Percentiles rank a stretch among this genome's conserved stretches.
phyloP scores from a whole-genome alignment of 2,888 invertebrate genomes.

The Phalera bucephala region DNA sequence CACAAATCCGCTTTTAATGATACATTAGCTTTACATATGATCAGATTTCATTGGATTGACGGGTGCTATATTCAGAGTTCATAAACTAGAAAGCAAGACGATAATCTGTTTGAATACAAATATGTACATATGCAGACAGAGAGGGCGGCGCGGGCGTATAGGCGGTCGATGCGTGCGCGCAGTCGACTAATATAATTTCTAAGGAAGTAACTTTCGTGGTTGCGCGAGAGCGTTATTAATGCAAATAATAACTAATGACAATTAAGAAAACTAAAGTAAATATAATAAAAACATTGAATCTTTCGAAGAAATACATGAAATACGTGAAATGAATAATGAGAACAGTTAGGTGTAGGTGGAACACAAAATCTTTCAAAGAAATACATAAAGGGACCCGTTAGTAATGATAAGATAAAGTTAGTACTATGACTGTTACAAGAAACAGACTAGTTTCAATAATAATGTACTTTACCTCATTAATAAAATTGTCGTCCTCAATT shows the following conservation, averaged over 20 bases:
- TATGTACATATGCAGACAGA: constrained; percentile 43
- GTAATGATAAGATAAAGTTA: too few species aligned
- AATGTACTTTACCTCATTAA: too few species aligned
- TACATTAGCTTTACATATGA: constrained; percentile 14
- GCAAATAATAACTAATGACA: background rate
- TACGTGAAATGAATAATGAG: too few species aligned
- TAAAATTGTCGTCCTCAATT: too few species aligned
- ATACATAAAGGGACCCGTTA: too few species aligned
- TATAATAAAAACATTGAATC: too few species aligned
- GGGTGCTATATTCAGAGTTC: constrained; percentile 26
- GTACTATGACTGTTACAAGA: too few species aligned
- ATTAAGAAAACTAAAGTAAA: too few species aligned
- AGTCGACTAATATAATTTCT: constrained; percentile 34
- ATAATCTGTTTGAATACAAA: constrained; percentile 46
- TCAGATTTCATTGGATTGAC: constrained; percentile 28
- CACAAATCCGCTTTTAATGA: constrained; percentile 7
- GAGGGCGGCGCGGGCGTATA: constrained; percentile 30
- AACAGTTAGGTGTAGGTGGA: too few species aligned
- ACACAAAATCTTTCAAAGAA: too few species aligned
- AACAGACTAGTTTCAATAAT: too few species aligned
- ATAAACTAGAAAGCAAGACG: constrained; percentile 46
- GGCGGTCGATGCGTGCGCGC: constrained; percentile 42
- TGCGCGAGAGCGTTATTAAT: constrained; percentile 15
- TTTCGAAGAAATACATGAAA: too few species aligned
- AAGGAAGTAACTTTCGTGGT: constrained; percentile 12